phyloP scores from a whole-genome alignment of 2,113 vertebrate genomes.

The Prunella himalayana region DNA sequence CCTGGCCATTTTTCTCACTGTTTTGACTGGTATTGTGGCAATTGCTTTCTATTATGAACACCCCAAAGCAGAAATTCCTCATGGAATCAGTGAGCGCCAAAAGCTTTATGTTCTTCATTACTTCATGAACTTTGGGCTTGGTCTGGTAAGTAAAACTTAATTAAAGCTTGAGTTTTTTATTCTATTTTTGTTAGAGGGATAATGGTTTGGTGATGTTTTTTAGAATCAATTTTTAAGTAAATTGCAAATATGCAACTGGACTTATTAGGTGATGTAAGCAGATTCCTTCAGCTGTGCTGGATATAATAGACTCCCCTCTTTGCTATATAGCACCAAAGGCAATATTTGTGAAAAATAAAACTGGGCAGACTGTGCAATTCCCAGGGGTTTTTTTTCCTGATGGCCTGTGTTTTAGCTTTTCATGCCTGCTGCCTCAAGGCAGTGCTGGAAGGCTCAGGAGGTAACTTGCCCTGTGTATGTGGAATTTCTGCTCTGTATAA shows the following conservation, averaged over 20 bases:
- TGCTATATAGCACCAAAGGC: neutral
- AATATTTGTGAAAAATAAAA: neutral
- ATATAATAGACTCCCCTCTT: neutral
- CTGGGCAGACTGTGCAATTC: neutral
- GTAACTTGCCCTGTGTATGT: neutral
- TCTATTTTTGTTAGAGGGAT: neutral
- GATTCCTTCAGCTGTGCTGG: neutral
- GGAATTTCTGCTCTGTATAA: neutral
- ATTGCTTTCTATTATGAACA: slow-evolving; percentile 21
- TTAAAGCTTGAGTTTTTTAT: neutral
- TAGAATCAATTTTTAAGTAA: neutral
- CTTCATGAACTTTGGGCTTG: neutral
- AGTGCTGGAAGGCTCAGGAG: neutral
- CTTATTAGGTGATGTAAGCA: neutral
- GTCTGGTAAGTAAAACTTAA: slow-evolving; percentile 32
- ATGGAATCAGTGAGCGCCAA: neutral
- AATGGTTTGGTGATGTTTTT: neutral
- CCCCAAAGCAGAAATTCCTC: slow-evolving; percentile 20
- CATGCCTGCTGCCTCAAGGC: neutral
- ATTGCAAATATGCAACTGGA: neutral
- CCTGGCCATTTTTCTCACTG: neutral
- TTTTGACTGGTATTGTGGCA: neutral
- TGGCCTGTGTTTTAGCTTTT: neutral
- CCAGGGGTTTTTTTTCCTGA: neutral
- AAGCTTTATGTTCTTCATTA: neutral